A percentile compares a stretch with the other conserved stretches of the same genome.
Evolutionary conservation across 2,797 vertebrate genomes (phyloP).

Genomic region (Crypturellus tataupa): DNA sequence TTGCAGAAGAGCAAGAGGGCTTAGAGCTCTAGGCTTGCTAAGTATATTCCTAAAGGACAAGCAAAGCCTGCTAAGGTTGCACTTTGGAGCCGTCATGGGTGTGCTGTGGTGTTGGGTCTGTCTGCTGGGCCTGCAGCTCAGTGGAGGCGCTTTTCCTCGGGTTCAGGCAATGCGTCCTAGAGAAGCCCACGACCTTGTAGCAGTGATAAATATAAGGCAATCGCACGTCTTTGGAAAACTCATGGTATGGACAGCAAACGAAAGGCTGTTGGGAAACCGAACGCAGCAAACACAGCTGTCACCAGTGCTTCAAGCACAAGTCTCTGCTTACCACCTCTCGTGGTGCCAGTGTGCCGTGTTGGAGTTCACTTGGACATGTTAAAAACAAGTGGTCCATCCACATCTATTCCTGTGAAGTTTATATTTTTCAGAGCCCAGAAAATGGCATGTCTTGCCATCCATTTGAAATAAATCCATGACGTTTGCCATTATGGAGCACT

Average conservation of each 20-base stretch:
- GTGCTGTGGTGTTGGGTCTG: neutral
- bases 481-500: accelerated
- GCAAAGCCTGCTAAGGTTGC: neutral
- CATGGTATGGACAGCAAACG: neutral
- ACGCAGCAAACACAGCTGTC: neutral
- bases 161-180: neutral
- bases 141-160: neutral
- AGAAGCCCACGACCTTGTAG: neutral
- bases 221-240: neutral
- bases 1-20: neutral
- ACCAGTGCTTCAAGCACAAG: neutral
- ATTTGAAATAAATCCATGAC: neutral
- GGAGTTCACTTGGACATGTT: neutral
- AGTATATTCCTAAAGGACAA: neutral
- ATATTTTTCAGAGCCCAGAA: neutral
- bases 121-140: neutral
- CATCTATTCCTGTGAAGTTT: neutral
- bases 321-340: neutral
- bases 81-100: accelerated
- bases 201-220: neutral
- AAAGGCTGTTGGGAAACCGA: neutral
- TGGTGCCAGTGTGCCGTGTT: too few relatives aligned
- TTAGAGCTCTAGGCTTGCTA: neutral
- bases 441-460: neutral
- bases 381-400: neutral